These are phyloP conservation scores for Nerophis ophidion DNA, from an alignment of 2,113 vertebrate genomes.

Conservation along the genomic window DNA sequence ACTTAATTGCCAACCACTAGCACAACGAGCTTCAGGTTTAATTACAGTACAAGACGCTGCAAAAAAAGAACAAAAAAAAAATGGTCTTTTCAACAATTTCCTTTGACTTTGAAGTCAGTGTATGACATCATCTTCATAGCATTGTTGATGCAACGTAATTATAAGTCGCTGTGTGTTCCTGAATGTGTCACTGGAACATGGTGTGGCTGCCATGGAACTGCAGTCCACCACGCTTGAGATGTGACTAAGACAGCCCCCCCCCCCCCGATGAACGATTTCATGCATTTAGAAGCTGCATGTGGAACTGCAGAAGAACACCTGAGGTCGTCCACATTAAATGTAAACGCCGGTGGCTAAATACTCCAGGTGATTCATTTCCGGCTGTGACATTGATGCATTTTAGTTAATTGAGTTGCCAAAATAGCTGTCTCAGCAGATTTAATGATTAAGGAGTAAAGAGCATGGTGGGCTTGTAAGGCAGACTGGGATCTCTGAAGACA, in stretches of 20 bases:
- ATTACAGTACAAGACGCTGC: constrained; percentile 37
- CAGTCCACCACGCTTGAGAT: not conserved
- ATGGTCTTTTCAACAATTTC: no score
- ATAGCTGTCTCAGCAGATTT: not conserved
- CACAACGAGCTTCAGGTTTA: constrained; percentile 43
- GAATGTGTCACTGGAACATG: not conserved
- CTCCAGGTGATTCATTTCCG: constrained; percentile 18
- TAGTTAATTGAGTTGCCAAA: not conserved
- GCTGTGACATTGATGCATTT: constrained; percentile 5
- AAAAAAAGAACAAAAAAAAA: no score
- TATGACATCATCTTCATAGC: no score
- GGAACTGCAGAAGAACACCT: constrained; percentile 17
- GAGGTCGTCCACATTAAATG: constrained; percentile 22
- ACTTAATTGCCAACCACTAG: not conserved
- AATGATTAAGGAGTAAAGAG: not conserved
- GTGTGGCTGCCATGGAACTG: not conserved
- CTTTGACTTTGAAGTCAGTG: no score
- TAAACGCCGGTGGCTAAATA: constrained; percentile 19
- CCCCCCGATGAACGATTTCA: constrained; percentile 13
- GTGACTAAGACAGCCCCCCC: constrained; percentile 15
- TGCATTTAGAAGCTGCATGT: constrained; percentile 25
- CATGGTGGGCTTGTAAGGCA: no score
- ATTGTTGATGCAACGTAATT: no score
- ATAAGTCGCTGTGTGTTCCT: not conserved
- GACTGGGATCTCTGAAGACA: not conserved